These are phyloP conservation scores for Puffinus mauretanicus DNA, from an alignment of 2,113 vertebrate species.

Conservation along the genomic window DNA sequence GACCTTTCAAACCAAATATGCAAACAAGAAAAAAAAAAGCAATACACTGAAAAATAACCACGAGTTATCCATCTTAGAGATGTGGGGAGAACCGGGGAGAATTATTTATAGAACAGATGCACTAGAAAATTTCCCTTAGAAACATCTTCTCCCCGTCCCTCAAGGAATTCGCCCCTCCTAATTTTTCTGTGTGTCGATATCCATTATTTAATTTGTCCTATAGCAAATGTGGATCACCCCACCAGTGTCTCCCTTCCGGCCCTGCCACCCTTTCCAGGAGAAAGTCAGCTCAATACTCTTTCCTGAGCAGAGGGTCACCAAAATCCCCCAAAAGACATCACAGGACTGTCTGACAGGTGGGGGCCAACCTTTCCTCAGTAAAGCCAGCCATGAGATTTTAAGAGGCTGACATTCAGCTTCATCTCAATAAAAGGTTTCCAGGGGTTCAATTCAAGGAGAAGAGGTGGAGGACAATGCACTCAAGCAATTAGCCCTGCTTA, in stretches of 20 bases:
- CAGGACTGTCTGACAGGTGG: neutral
- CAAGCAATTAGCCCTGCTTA: neutral
- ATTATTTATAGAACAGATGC: neutral
- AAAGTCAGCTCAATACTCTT: neutral
- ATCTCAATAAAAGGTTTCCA: neutral
- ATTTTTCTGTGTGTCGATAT: neutral
- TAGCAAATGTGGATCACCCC: neutral
- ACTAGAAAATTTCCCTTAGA: neutral
- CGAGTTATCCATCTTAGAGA: neutral
- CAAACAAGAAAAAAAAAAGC: neutral
- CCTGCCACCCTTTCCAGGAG: neutral
- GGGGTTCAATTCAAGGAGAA: neutral
- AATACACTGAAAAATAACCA: neutral
- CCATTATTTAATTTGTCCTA: too few species aligned
- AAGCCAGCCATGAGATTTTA: neutral
- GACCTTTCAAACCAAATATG: neutral
- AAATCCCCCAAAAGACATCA: neutral
- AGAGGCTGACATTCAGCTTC: neutral
- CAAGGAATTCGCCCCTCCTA: neutral
- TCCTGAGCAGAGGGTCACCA: neutral
- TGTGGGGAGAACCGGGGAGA: neutral
- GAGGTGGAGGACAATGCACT: neutral
- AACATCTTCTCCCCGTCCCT: neutral
- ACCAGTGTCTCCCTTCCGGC: neutral
- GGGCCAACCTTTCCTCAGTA: neutral